Conservation (phyloP, 1,140 invertebrate species). For the Drosophila pruinosa region DNA sequence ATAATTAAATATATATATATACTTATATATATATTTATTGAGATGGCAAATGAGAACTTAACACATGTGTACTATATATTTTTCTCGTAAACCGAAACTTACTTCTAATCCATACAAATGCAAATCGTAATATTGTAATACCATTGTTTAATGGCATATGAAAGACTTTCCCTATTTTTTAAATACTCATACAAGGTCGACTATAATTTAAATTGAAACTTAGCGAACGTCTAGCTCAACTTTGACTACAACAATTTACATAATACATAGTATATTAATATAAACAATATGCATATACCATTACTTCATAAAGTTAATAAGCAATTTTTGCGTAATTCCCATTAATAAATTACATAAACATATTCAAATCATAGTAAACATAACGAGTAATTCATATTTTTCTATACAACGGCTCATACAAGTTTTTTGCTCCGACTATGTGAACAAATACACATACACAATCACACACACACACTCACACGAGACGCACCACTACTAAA, state of each 20-base stretch:
- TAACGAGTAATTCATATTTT: constrained; percentile 62
- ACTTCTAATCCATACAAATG: constrained; percentile 32
- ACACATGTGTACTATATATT: constrained; percentile 75
- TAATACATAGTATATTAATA: constrained; percentile 29
- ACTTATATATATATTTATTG: constrained; percentile 49
- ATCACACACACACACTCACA: constrained; percentile 16
- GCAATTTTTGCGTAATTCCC: constrained; percentile 32
- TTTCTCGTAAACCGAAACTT: constrained; percentile 58
- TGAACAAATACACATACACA: constrained; percentile 10
- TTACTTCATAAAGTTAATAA: constrained; percentile 28
- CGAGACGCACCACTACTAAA: constrained; percentile 56
- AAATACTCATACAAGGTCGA: constrained; percentile 25
- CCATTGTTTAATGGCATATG: constrained; percentile 32
- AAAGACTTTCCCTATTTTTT: constrained; percentile 33
- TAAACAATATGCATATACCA: constrained; percentile 33
- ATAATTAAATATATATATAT: constrained; percentile 15
- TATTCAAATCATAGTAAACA: constrained; percentile 44
- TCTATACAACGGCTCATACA: constrained; percentile 70
- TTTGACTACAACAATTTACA: constrained; percentile 37
- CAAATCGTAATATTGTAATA: constrained; percentile 4
- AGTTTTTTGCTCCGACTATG: constrained; percentile 53
- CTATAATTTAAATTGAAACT: constrained; percentile 28
- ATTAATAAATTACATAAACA: constrained; percentile 38
- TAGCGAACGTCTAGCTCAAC: constrained; percentile 24
- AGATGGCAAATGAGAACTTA: constrained; percentile 38